Base-by-base conservation (phyloP, 2,888 invertebrate species). In the Dione vanillae region DNA sequence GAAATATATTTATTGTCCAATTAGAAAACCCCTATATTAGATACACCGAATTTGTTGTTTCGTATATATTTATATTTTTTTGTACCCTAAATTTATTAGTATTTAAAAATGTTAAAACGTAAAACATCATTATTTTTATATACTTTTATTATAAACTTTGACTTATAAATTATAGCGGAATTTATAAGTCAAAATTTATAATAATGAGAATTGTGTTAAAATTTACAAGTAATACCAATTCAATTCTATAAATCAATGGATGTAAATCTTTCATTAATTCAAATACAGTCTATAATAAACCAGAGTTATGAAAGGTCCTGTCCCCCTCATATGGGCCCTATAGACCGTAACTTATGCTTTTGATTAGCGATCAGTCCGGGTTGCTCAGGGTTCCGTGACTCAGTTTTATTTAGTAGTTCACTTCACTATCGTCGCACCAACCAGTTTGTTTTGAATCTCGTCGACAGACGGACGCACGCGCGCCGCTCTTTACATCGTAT, bases 361-460 rank as follows among this genome's bases (percentile, higher is more conserved):
- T 83, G 85, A 86, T 85, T 83, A 79, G 81, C 86, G 82, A 86
- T 76, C 74, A 68, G 68, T 88, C 85, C 88, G 88, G 87, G 88
- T 87, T 87, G 80, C 80, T 82, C 82, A 81, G 82, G 86, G 88
- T 88, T 86, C 87, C 85, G 85, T 90, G 90, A 88, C 85, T 90
- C 85, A 84, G 85, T 88, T 86, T 81, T 78, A 82, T 86, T 84
- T 82, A 85, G 82, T 85, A 83, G 82, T 84, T 85, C 79, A 83
- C 82, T 69, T 67, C 54, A 68, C 73, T 75, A 75, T 74, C 78
- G 81, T 78, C 83, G 80, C 83, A 82, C 80, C 69, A 66, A 65
- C 69, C 84, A 91, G 92, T 91, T 82, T 85, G 85, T 82, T 83
- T 83, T 80, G 80, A 84, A 82, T 84, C 82, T 81, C 82, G 78